Conservation (phyloP, 2,888 invertebrate species). For the Andrena trimmerana region DNA sequence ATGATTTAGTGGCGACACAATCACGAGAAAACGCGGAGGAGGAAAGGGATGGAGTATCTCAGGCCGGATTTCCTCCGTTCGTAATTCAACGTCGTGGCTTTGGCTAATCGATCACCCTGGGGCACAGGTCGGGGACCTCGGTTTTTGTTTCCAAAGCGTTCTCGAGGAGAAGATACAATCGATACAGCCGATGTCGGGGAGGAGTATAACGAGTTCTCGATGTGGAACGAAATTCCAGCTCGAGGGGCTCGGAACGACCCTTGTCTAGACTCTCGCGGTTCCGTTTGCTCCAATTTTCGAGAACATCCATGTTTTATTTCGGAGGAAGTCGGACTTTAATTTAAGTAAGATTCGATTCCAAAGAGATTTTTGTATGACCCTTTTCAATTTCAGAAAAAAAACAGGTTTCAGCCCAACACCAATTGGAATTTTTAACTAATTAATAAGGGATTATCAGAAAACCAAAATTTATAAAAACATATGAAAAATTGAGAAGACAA, state of each 20-base stretch:
- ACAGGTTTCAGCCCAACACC: no score
- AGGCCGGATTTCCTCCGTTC: conserved; percentile 69
- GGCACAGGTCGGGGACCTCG: conserved; percentile 55
- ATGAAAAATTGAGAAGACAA: background rate
- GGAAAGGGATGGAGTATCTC: conserved; percentile 39
- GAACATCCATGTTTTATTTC: background rate
- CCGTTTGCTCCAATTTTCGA: background rate
- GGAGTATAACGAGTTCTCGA: conserved; percentile 38
- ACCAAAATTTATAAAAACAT: background rate
- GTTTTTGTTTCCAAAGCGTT: conserved; percentile 46
- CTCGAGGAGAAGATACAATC: conserved; percentile 44
- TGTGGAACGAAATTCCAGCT: conserved; percentile 34
- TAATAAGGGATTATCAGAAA: no score
- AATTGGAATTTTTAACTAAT: no score
- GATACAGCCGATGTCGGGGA: conserved; percentile 44
- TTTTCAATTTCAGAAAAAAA: no score
- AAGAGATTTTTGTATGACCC: no score
- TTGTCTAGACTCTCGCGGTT: background rate
- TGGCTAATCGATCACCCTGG: conserved; percentile 58
- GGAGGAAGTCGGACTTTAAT: background rate
- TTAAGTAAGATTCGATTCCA: no score
- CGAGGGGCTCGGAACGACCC: conserved; percentile 2
- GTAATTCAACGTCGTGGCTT: conserved; percentile 56
- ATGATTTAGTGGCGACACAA: conserved; percentile 1
- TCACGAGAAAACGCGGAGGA: conserved; percentile 3